phyloP scores from a whole-genome alignment of 2,113 vertebrate genomes.

The Rhizomys pruinosus region DNA sequence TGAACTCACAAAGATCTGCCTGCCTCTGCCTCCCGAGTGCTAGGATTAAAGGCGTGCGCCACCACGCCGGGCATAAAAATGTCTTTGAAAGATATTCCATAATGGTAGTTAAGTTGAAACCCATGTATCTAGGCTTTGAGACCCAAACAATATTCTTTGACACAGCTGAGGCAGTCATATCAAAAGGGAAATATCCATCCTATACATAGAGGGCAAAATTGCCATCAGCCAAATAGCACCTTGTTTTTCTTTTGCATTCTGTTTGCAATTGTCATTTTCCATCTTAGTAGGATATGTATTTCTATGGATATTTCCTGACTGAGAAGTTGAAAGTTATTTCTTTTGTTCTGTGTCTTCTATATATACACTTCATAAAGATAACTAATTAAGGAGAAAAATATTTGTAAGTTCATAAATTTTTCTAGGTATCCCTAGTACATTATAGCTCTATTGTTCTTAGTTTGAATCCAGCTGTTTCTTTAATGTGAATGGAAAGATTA shows the following conservation, averaged over 20 bases:
- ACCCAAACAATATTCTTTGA: constrained; percentile 53
- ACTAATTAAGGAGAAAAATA: constrained; percentile 21
- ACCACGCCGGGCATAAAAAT: no score
- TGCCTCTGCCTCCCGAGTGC: no score
- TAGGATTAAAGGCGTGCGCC: no score
- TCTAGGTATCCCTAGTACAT: not conserved
- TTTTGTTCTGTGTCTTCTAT: constrained; percentile 14
- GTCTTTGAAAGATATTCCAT: constrained; percentile 60
- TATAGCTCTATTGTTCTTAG: constrained; percentile 45
- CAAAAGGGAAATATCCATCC: constrained; percentile 37
- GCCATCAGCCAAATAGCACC: constrained; percentile 41
- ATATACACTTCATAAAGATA: constrained; percentile 8
- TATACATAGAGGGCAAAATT: constrained; percentile 62
- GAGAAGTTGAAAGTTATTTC: constrained; percentile 56
- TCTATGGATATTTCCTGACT: constrained; percentile 36
- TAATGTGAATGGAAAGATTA: constrained; percentile 23
- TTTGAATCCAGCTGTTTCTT: constrained; percentile 37
- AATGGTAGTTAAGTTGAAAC: constrained; percentile 62
- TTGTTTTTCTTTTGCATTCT: constrained; percentile 62
- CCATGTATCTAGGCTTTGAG: not conserved
- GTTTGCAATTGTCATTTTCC: constrained; percentile 56
- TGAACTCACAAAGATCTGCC: no score
- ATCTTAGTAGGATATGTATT: constrained; percentile 49
- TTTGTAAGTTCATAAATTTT: constrained; percentile 46
- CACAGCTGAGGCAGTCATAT: constrained; percentile 39